Percentiles rank a stretch among this genome's conserved stretches.
phyloP scores from a whole-genome alignment of 2,113 vertebrate species.

The Eretmochelys imbricata region DNA sequence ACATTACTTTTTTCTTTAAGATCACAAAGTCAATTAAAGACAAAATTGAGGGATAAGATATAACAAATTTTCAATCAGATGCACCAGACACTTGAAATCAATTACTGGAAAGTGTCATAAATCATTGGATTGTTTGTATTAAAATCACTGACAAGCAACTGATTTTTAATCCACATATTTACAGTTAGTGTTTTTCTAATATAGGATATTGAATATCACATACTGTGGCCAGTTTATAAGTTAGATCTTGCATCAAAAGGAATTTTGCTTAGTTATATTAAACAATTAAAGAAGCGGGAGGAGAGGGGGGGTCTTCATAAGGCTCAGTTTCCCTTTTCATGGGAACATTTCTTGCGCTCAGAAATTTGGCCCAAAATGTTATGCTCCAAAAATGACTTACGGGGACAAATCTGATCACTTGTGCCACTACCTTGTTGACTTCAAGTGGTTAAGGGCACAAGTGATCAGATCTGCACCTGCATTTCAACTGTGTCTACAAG shows the following conservation, averaged over 20 bases:
- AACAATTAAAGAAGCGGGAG: neutral
- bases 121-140: neutral
- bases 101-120: neutral
- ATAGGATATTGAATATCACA: neutral
- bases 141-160: neutral
- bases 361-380: neutral
- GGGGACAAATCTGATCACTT: neutral
- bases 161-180: neutral
- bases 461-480: neutral
- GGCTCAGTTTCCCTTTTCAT: neutral
- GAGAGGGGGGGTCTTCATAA: neutral
- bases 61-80: neutral
- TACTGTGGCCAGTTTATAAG: neutral
- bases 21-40: neutral
- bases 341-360: neutral
- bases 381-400: neutral
- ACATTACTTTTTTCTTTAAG: neutral
- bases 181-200: neutral
- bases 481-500: neutral
- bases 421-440: fast-evolving
- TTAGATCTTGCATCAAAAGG: neutral
- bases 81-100: neutral
- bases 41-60: neutral
- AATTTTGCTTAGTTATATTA: constrained; percentile 16
- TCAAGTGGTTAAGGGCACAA: fast-evolving